Base-by-base conservation (phyloP, 2,888 invertebrate genomes). In the Spodoptera littoralis region DNA sequence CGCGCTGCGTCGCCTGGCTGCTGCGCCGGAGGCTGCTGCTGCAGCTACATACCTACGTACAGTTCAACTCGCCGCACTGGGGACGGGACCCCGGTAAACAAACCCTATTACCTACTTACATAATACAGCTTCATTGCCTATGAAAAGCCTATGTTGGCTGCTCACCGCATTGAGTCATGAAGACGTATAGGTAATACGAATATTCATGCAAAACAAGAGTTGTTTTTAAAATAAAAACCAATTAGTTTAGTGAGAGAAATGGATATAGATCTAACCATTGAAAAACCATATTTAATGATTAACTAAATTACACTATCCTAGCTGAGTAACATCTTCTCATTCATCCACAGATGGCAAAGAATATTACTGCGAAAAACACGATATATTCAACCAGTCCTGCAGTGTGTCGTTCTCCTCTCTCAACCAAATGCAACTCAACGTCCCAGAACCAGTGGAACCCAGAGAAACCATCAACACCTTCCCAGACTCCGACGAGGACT, bases 21-120 rank as follows among this genome's bases (percentile, higher is more conserved):
- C 92, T 99, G 79, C 97, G 98, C 79, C 96, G 98, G 79, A 96
- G 98, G 74, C 94, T 99, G 65, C 92, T 99, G 36, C 95, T 98
- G 85, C 99, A 99, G 91, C 93, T 99, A 48, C 99, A 99, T 86
- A 99, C 98, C 0, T 99, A 99, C 83, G 97, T 99, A 67, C 98
- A 98, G 92, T 97, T 99, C 85, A 97, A 93, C 85, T 91, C 92
- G 71, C 90, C 92, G 62, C 90, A 70, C 95, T 96, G 76, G 84
- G 96, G 96, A n/a, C 78, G 80, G n/a, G 82, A 83, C 8, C 77
- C 84, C 0, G 89, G 89, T 88, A 56, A 3, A 27, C 27, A 27
- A 5, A 27, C 27, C 27, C 3, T 27, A 27, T 6, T 8, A 2
- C 3, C 3, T 30, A 36, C 36, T 36, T 6, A 30, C 18, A 18